A percentile compares a stretch with the other conserved stretches of the same genome.
phyloP scores from a whole-genome alignment of 2,888 invertebrate species.

The Synergus itoensis region DNA sequence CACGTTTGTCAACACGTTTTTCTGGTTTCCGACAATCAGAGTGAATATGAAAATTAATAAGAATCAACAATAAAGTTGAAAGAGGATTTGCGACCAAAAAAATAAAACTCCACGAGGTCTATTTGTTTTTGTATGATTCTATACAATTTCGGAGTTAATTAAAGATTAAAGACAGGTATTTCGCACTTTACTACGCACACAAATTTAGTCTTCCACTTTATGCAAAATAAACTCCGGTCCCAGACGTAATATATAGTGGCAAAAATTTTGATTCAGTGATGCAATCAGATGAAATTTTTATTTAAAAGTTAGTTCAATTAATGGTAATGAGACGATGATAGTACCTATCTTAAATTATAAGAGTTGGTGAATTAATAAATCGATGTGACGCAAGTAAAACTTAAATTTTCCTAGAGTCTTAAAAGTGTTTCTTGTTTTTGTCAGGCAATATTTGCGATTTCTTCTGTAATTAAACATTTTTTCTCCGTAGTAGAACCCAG shows the following conservation, averaged over 20 bases:
- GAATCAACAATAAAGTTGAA: not conserved
- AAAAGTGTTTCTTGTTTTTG: too few relatives aligned
- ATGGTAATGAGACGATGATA: not conserved
- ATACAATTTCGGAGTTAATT: not conserved
- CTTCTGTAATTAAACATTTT: too few relatives aligned
- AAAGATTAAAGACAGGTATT: not conserved
- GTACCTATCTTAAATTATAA: not conserved
- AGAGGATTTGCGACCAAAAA: too few relatives aligned
- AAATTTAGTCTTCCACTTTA: not conserved
- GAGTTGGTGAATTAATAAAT: not conserved
- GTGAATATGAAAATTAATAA: not conserved
- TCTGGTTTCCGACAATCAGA: too few relatives aligned
- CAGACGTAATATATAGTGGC: not conserved
- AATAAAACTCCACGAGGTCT: not conserved
- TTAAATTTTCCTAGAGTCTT: too few relatives aligned
- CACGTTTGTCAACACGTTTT: not conserved
- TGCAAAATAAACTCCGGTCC: not conserved
- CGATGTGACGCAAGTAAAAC: too few relatives aligned
- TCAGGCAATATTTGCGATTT: too few relatives aligned
- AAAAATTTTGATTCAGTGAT: not conserved
- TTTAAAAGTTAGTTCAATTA: not conserved
- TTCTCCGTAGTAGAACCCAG: too few relatives aligned
- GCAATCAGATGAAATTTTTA: not conserved
- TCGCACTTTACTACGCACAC: not conserved
- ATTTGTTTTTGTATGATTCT: not conserved